Conservation (phyloP, 30 jellyfish, hydroid and myxozoan genomes). For the Hydractinia symbiolongicarpus region DNA sequence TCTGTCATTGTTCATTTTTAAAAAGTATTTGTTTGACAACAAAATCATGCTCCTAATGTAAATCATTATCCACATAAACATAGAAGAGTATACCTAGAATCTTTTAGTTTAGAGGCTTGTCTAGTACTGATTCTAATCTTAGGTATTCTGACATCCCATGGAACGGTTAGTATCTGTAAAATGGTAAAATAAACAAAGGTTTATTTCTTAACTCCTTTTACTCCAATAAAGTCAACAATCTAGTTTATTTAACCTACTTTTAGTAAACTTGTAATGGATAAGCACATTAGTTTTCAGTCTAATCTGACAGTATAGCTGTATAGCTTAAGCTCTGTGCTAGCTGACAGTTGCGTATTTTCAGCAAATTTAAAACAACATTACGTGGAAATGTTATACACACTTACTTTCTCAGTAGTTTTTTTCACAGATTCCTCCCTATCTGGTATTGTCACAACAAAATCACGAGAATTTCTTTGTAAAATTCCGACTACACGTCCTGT, state of each 20-base stretch:
- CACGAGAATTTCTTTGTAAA: slow-evolving; percentile 34
- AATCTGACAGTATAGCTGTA: no score
- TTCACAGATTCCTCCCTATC: slow-evolving; percentile 13
- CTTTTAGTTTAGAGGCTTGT: slow-evolving; percentile 24
- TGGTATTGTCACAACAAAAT: slow-evolving; percentile 38
- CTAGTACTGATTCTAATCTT: slow-evolving; percentile 36
- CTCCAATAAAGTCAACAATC: not conserved
- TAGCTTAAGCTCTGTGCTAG: no score
- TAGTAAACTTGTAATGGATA: no score
- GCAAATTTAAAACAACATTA: no score
- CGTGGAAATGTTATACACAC: not conserved
- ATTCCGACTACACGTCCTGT: slow-evolving; percentile 45
- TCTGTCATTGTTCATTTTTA: no score
- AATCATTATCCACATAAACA: not conserved
- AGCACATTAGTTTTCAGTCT: no score
- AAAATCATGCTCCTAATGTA: not conserved
- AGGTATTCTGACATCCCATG: slow-evolving; percentile 40
- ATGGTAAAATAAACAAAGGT: not conserved
- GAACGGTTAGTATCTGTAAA: slow-evolving; percentile 22
- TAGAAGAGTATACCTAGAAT: slow-evolving; percentile 12
- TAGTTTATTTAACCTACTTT: no score
- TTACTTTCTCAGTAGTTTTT: slow-evolving; percentile 13
- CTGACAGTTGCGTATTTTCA: no score
- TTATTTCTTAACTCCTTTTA: not conserved
- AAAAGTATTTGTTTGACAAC: no score